Evolutionary conservation across 2,113 vertebrate genomes (phyloP).

Genomic region (Ahaetulla prasina): DNA sequence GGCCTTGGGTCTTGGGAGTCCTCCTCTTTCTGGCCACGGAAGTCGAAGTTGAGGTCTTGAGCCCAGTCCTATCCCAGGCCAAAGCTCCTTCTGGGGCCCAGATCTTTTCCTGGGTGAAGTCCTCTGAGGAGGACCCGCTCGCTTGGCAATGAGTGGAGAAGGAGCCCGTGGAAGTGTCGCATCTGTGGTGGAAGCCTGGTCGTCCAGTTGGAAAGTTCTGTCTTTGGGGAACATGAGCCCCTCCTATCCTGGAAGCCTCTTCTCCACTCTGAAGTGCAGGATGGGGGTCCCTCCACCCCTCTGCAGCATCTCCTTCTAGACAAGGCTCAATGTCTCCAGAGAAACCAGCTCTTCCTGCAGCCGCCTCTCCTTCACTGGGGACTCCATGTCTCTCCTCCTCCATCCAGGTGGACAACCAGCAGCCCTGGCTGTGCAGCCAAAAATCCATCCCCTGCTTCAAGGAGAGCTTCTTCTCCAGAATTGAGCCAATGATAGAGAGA

Average conservation of each 20-base stretch:
- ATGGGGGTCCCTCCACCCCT: fast-evolving
- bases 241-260: neutral
- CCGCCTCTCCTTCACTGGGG: neutral
- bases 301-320: neutral
- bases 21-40: neutral
- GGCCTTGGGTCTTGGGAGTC: too few species aligned
- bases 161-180: neutral
- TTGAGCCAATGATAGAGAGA: neutral
- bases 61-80: neutral
- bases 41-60: neutral
- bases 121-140: neutral
- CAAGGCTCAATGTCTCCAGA: fast-evolving
- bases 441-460: neutral
- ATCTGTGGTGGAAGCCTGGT: neutral
- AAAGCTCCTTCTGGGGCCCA: neutral
- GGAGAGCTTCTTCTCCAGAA: neutral
- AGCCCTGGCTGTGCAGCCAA: neutral
- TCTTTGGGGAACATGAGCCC: neutral
- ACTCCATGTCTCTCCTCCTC: neutral
- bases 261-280: neutral
- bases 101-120: too few species aligned
- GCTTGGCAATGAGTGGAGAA: neutral
- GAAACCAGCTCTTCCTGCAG: neutral
- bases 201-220: neutral
- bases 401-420: neutral